Base-by-base conservation (phyloP, 2,888 invertebrate genomes). In the Tetrapedia diversipes region DNA sequence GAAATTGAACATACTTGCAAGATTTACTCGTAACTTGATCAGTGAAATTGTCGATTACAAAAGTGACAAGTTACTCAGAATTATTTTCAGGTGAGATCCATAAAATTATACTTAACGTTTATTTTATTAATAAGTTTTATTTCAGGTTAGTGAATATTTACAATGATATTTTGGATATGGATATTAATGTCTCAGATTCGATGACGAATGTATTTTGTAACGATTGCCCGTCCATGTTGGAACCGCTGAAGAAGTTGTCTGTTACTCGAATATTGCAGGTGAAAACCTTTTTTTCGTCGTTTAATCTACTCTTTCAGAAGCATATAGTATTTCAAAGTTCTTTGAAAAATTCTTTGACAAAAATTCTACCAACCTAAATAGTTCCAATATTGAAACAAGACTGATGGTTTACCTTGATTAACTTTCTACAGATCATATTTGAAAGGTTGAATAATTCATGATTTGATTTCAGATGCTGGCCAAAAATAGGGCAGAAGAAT, bases 251-350 rank as follows among this genome's bases (percentile, higher is more conserved):
- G 89, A 94, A 94, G 80, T 93, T 97, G 32, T 95, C 96, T 4
- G 93, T 96, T 59, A 95, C 95, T 0, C 94, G 94, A 90, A 93
- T 97, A 74, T 92, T 97, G 29, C 96, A 97, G 93, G 95, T 95
- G 11, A 37, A 49, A 11, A n/a, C 1, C 7, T 29, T 19, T 22
- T 32, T 16, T 19, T 10, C 8, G 19, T 24, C 10, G 6, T 27
- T 29, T 7, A 1, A n/a, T 37, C 2, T 49, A 27, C 14, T 34
- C 14, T 8, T 19, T 10, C 1, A 2, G 34, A 14, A n/a, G 6
- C 10, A 4, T 19, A 14, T 7, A 19, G 4, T 11, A 19, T 19
- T 34, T 54, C 11, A 49, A 22, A 24, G n/a, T n/a, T 34, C 37
- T 61, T 1, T 3, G 4, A 14, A 14, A 7, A 45, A 14, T 16